A percentile compares a stretch with the other conserved stretches of the same genome.
phyloP scores from a whole-genome alignment of 2,888 invertebrate species.

The Dendrolimus houi region DNA sequence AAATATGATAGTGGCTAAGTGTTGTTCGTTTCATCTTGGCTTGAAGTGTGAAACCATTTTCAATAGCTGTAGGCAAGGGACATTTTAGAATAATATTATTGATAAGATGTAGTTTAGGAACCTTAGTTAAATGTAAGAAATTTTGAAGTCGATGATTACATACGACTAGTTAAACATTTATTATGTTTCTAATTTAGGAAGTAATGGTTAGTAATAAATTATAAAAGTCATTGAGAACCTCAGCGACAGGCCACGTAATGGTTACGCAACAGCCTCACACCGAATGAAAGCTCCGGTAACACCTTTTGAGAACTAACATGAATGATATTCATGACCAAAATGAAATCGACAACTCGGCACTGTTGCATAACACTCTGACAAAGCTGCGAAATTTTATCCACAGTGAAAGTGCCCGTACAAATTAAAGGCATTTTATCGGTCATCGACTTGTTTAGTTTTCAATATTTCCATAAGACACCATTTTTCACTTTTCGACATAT shows the following conservation, averaged over 20 bases:
- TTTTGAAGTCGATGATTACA: no score
- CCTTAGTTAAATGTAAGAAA: no score
- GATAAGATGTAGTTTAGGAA: no score
- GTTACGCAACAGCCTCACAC: neutral
- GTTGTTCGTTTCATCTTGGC: no score
- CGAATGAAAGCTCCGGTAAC: neutral
- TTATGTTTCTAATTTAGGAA: no score
- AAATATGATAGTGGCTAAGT: no score
- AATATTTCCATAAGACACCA: neutral
- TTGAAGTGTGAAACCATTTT: no score
- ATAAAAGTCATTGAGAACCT: neutral
- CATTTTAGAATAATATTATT: no score
- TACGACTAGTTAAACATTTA: no score
- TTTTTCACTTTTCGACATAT: no score
- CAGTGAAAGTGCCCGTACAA: constrained; percentile 55
- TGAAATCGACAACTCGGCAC: constrained; percentile 35
- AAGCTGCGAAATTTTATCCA: constrained; percentile 41
- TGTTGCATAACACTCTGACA: constrained; percentile 41
- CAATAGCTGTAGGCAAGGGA: no score
- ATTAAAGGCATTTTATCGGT: constrained; percentile 32
- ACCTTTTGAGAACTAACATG: neutral
- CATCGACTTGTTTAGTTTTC: constrained; percentile 19
- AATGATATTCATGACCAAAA: constrained; percentile 22
- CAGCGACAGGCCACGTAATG: neutral
- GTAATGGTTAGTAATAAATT: neutral